Percentiles rank a stretch among this genome's conserved stretches.
phyloP scores from a whole-genome alignment of 2,888 invertebrate species.

The Pandemis heparana region DNA sequence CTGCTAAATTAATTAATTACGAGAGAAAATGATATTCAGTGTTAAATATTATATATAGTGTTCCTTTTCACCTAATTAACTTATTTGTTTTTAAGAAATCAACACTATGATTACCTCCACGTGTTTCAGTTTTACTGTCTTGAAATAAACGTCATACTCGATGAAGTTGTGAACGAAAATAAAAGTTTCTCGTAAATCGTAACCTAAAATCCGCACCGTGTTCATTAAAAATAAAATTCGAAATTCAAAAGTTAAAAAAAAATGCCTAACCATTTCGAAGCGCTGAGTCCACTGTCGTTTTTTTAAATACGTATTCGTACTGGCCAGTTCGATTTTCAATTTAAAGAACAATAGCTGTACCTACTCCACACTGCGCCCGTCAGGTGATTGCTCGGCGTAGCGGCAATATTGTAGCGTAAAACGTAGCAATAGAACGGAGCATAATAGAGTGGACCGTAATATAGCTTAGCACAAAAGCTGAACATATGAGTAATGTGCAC shows the following conservation, averaged over 20 bases:
- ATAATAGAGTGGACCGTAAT: not conserved
- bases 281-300: constrained; percentile 11
- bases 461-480: not conserved
- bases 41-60: not conserved
- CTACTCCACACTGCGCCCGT: constrained; percentile 4
- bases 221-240: not conserved
- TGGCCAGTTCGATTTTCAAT: constrained; percentile 41
- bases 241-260: not conserved
- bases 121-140: too few relatives aligned
- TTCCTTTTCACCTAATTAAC: not conserved
- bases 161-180: not conserved
- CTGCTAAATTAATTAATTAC: not conserved
- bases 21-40: not conserved
- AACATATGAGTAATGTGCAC: not conserved
- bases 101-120: too few relatives aligned
- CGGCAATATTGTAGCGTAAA: constrained; percentile 29
- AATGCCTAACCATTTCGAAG: constrained; percentile 2
- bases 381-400: constrained; percentile 25
- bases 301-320: constrained; percentile 14
- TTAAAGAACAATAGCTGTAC: constrained; percentile 30
- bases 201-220: too few relatives aligned
- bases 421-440: constrained; percentile 13
- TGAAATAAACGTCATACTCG: too few relatives aligned
- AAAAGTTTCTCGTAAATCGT: not conserved
- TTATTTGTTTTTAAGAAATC: not conserved